phyloP scores from a whole-genome alignment of 2,797 vertebrate species.

The Nannoperca obscura region DNA sequence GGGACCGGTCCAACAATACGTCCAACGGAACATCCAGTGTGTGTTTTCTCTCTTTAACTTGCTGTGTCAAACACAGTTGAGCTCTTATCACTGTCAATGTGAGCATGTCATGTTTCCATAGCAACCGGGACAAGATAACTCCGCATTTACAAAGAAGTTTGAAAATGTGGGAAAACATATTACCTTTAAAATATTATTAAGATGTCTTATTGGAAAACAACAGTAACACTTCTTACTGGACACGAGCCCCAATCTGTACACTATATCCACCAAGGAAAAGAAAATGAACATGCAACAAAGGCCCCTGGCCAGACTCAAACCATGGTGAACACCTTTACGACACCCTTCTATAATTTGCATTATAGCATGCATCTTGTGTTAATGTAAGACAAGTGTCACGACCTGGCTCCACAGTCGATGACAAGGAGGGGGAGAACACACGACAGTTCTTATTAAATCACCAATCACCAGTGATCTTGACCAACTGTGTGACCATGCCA shows the following conservation, averaged over 20 bases:
- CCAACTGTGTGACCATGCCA: not conserved
- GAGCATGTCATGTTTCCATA: constrained; percentile 40
- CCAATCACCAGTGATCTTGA: not conserved
- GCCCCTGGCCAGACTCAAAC: not conserved
- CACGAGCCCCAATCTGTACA: too few relatives aligned
- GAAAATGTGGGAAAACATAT: not conserved
- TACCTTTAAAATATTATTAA: not conserved
- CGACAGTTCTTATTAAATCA: too few relatives aligned
- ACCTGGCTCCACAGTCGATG: too few relatives aligned
- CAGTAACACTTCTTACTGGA: not conserved
- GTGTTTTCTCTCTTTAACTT: constrained; percentile 5
- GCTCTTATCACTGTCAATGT: constrained; percentile 38
- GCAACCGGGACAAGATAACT: constrained; percentile 42
- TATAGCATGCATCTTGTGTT: not conserved
- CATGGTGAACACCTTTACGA: not conserved
- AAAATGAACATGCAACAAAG: not conserved
- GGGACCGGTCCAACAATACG: not conserved
- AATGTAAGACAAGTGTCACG: not conserved
- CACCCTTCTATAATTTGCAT: not conserved
- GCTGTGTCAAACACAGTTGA: constrained; percentile 22
- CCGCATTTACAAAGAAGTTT: constrained; percentile 25
- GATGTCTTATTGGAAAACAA: not conserved
- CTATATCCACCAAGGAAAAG: not conserved
- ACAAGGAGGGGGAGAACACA: too few relatives aligned
- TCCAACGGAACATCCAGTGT: not conserved